Evolutionary conservation across 2,888 invertebrate species (phyloP), one percentile per base, ranked within the genome.

Genomic region (Stenolophus ochropezus): DNA sequence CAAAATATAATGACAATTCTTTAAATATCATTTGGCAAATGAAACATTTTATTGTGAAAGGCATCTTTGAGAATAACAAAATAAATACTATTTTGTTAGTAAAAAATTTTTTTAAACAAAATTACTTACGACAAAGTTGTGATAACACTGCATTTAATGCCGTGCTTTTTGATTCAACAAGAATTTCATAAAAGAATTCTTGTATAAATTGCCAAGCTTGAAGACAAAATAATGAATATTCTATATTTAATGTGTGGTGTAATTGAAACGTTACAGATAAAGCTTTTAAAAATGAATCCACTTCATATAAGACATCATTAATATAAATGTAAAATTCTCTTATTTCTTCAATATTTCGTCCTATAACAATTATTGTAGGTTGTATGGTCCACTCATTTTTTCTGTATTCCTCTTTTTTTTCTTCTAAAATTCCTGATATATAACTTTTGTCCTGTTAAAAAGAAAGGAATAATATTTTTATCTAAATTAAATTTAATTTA

Each of bases 181-280:
- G n/a, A 61, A 20, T 61, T 61, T 61, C 61, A 20, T 18, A 61
- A 61, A 61, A 61, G 18, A 16, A 61, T 61, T 20, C 20, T 23
- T 61, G 16, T 20, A 61, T 23, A 61, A 61, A 61, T 61, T 16
- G 0, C 16, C 20, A 20, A 16, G 18, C 61, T 61, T 61, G 61
- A 11, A 20, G 18, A 20, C 61, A 61, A 23, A 16, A n/a, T 4
- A 20, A 11, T n/a, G 61, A 14, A 61, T 61, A 61, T 61, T 61
- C 61, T 11, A 61, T 11, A 61, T 61, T 61, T 2, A 61, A 20
- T 4, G 18, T 20, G n/a, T 61, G 61, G 18, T 61, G 20, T 1
- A 61, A 23, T 18, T 61, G 61, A n/a, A 61, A 61, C 0, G 18
- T 8, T 61, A 61, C 61, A 23, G 61, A 61, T 23, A 20, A 1